Conservation (phyloP, 2,797 vertebrate genomes). For the Hozukius guyotensis region DNA sequence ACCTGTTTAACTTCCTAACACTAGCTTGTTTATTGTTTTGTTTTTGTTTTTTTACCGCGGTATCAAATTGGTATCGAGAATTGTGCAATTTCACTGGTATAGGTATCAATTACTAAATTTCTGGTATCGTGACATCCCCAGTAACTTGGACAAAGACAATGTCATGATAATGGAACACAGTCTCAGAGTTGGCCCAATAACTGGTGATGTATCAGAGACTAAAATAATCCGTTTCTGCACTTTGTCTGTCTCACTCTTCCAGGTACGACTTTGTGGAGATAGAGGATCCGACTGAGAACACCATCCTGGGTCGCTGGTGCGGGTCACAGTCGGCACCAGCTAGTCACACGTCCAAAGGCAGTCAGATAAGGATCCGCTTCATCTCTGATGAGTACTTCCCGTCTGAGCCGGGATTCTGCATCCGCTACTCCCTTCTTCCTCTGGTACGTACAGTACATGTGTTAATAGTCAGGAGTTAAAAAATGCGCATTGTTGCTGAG, state of each 20-base stretch:
- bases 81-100: no score
- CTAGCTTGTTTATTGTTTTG: no score
- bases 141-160: background rate
- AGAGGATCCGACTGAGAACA: conserved; percentile 90
- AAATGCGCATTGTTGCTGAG: background rate
- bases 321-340: conserved; percentile 87
- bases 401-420: conserved; percentile 95
- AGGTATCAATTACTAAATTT: no score
- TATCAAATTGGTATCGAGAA: no score
- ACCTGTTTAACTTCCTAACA: no score
- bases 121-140: no score
- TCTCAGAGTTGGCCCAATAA: background rate
- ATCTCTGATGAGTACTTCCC: conserved; percentile 97
- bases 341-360: conserved; percentile 90
- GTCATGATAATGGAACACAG: background rate
- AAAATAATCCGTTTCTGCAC: background rate
- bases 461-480: background rate
- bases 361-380: conserved; percentile 94
- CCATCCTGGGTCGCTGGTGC: conserved; percentile 94
- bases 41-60: no score
- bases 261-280: conserved; percentile 99
- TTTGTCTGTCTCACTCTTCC: conserved; percentile 22
- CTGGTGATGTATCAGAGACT: background rate
- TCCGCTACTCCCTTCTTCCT: conserved; percentile 89
- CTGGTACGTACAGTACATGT: conserved; percentile 81